A percentile compares a stretch with the other conserved stretches of the same genome.
phyloP scores from a whole-genome alignment of 2,113 vertebrate species.

The Nycticorax nycticorax region DNA sequence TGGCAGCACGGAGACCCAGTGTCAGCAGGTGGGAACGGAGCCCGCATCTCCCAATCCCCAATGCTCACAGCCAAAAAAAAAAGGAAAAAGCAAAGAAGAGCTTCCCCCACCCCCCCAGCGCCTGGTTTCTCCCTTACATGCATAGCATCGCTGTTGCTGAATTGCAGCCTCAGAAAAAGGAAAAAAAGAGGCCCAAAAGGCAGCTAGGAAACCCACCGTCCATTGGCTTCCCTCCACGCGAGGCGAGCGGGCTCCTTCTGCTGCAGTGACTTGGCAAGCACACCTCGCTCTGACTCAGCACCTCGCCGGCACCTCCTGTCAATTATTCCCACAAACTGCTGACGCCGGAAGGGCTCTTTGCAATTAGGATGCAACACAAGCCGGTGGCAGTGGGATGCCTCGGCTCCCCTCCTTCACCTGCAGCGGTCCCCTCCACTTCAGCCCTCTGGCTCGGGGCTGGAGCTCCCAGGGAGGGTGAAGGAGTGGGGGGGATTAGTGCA shows the following conservation, averaged over 20 bases:
- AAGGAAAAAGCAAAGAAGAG: not conserved
- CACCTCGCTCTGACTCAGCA: slow-evolving; percentile 71
- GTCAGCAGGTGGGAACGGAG: not conserved
- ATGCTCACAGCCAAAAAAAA: not conserved
- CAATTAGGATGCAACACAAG: slow-evolving; percentile 47
- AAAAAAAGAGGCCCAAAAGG: slow-evolving; percentile 28
- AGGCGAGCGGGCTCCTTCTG: slow-evolving; percentile 62
- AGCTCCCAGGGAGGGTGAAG: not conserved
- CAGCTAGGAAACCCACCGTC: slow-evolving; percentile 50
- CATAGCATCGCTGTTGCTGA: not conserved
- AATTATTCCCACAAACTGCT: slow-evolving; percentile 67
- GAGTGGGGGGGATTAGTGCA: not conserved
- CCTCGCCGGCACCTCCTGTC: slow-evolving; percentile 65
- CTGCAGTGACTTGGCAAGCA: slow-evolving; percentile 73
- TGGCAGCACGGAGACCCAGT: not conserved
- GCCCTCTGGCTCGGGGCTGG: not conserved
- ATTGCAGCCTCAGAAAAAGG: not conserved
- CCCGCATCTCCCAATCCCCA: not conserved
- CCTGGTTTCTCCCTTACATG: not conserved
- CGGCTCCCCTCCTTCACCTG: not conserved
- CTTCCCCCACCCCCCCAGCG: not conserved
- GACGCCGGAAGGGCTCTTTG: slow-evolving; percentile 41
- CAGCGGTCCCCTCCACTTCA: not conserved
- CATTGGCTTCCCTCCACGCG: slow-evolving; percentile 31
- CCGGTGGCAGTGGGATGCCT: not conserved